Evolutionary conservation across 2,113 vertebrate genomes (phyloP), one percentile per base, ranked within the genome.

Genomic region (Triplophysa dalaica): DNA sequence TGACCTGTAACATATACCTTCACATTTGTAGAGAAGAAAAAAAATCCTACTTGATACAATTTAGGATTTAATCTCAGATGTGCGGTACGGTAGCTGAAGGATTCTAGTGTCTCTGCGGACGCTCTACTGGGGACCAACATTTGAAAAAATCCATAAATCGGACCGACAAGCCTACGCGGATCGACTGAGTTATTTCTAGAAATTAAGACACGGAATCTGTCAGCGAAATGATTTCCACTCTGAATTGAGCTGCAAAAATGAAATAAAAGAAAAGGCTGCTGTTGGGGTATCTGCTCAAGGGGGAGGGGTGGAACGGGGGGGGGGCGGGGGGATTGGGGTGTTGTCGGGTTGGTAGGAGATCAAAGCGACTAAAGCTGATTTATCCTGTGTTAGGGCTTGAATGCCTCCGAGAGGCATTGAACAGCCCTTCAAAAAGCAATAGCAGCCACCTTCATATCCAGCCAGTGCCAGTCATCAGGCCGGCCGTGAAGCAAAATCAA

Each of bases 401-500:
- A 85, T 82, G 79, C 84, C 85, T 89, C 84, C 79, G 77, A 90
- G 87, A 75, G 88, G 73, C 78, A 69, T 79, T 85, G 85, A 89
- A 81, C 84, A 85, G 84, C 81, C 83, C 87, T 89, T 91, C 87
- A 78, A 81, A 82, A 85, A 88, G 87, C 90, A 91, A 91, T 89
- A 90, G 88, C 90, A 89, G 89, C 89, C 87, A 89, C 78, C 85
- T 86, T 84, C 82, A 84, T 82, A 83, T 86, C 78, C 88, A 90
- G 90, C 86, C 90, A 87, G 89, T 89, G 91, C 85, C 87, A 89
- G 90, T 92, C 90, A 90, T 89, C 89, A 85, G 87, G 84, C 86
- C 85, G 80, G 88, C 50, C 81, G 76, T 87, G 89, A 92, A 91
- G 88, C 89, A 89, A 93, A 93, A 93, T 91, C 92, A 90, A 90